Evolutionary conservation across 53 echinoderm and acorn worm genomes (phyloP).

Genomic region (Arbacia lixula): DNA sequence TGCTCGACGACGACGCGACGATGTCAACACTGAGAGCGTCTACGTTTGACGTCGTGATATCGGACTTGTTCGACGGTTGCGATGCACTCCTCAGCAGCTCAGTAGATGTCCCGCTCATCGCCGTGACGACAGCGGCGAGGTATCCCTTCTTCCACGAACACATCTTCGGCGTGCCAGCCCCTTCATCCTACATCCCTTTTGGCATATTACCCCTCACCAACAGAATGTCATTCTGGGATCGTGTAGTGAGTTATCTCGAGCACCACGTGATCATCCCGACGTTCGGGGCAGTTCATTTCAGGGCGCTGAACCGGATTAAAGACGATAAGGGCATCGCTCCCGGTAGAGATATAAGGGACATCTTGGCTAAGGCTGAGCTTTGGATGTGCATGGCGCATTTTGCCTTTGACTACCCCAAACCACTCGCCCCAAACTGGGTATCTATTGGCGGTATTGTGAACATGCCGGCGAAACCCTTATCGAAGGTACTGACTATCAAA

Average conservation of each 20-base stretch:
- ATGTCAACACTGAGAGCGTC: neutral
- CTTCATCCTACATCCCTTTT: slow-evolving; percentile 12
- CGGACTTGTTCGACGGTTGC: slow-evolving; percentile 15
- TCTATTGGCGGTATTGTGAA: slow-evolving; percentile 20
- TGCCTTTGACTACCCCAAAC: slow-evolving; percentile 31
- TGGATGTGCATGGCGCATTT: slow-evolving; percentile 21
- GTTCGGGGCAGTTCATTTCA: neutral
- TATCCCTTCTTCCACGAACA: slow-evolving; percentile 27
- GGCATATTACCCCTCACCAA: neutral
- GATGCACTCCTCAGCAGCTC: slow-evolving; percentile 10
- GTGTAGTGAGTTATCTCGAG: neutral
- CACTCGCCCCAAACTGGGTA: slow-evolving; percentile 41
- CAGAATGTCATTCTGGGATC: slow-evolving; percentile 31
- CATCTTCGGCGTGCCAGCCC: slow-evolving; percentile 13
- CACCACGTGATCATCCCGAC: neutral
- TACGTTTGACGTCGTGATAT: slow-evolving; percentile 20
- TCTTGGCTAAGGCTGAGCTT: slow-evolving; percentile 16
- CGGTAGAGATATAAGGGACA: neutral
- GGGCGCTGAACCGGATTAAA: slow-evolving; percentile 13
- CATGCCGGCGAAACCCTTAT: neutral
- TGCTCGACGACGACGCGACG: neutral
- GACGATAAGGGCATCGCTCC: slow-evolving; percentile 19
- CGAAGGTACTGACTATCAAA: slow-evolving; percentile 34
- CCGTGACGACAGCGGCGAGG: slow-evolving; percentile 9
- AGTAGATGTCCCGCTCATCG: slow-evolving; percentile 9